Evolutionary conservation across 2,113 vertebrate species (phyloP).

Genomic region (Ictalurus punctatus): DNA sequence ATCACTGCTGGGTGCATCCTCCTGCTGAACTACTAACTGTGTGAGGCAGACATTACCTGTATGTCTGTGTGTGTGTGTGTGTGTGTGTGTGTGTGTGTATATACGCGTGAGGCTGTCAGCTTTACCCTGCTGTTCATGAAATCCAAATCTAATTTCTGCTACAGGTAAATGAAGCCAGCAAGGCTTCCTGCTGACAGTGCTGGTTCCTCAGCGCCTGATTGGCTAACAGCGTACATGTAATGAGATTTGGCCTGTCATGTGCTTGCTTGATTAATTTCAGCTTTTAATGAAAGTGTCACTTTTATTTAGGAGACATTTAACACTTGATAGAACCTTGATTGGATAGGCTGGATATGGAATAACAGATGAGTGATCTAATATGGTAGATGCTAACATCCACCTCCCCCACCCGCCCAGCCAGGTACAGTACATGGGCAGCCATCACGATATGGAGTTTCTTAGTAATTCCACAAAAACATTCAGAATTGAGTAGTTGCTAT

Average conservation of each 20-base stretch:
- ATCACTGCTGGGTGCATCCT: conserved; percentile 1
- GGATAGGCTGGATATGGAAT: conserved; percentile 11
- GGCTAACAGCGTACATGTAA: conserved; percentile 10
- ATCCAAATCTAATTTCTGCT: conserved; percentile 39
- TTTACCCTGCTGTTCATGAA: not conserved
- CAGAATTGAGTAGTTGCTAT: no score
- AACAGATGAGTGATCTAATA: conserved; percentile 8
- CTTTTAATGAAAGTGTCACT: conserved; percentile 48
- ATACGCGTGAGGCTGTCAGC: not conserved
- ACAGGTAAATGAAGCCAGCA: conserved; percentile 35
- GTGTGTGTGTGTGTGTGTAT: conserved; percentile 1
- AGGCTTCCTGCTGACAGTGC: not conserved
- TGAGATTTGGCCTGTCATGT: conserved; percentile 23
- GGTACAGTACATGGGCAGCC: not conserved
- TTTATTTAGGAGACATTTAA: conserved; percentile 35
- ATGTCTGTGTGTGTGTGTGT: conserved; percentile 8
- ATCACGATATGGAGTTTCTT: not conserved
- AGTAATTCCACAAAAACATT: not conserved
- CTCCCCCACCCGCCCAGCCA: no score
- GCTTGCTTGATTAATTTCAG: conserved; percentile 37
- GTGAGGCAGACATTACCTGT: not conserved
- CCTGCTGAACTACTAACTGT: not conserved
- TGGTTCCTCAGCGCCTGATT: not conserved
- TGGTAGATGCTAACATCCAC: not conserved
- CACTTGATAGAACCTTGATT: conserved; percentile 23